Evolutionary conservation across 2,888 invertebrate genomes (phyloP).

Genomic region (Parnassius glacialis): DNA sequence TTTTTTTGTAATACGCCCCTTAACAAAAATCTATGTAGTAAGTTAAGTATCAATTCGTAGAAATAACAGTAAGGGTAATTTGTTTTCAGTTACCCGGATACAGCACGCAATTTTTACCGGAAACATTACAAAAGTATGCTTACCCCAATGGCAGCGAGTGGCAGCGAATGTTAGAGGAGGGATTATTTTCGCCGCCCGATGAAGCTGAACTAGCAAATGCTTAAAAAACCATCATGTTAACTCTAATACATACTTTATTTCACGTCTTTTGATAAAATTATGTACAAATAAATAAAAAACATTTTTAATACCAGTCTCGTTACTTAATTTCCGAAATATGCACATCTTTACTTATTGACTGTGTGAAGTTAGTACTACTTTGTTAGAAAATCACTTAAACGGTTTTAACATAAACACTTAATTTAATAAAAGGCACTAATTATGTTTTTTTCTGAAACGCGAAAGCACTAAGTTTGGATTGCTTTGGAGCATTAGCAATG

Average conservation of each 20-base stretch:
- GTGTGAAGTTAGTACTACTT: too few relatives aligned
- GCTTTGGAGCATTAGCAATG: slow-evolving; percentile 60
- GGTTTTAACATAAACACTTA: too few relatives aligned
- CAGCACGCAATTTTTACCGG: slow-evolving; percentile 88
- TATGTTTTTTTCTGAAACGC: slow-evolving; percentile 61
- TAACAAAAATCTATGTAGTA: too few relatives aligned
- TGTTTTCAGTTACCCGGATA: slow-evolving; percentile 86
- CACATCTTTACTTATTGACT: too few relatives aligned
- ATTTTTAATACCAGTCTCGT: slow-evolving; percentile 9
- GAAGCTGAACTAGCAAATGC: slow-evolving; percentile 65
- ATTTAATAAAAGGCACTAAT: neutral
- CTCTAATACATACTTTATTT: neutral
- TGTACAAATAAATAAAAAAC: slow-evolving; percentile 1
- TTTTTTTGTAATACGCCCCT: too few relatives aligned
- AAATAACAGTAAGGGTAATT: neutral
- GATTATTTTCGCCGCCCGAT: slow-evolving; percentile 78
- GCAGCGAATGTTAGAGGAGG: slow-evolving; percentile 84
- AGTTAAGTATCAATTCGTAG: too few relatives aligned
- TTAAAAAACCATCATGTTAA: slow-evolving; percentile 29
- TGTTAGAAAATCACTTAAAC: too few relatives aligned
- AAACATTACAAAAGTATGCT: slow-evolving; percentile 84
- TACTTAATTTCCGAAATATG: neutral
- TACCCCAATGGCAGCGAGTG: slow-evolving; percentile 91
- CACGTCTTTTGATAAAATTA: slow-evolving; percentile 1
- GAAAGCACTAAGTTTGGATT: slow-evolving; percentile 74